These are phyloP conservation scores for Grammomys surdaster DNA, from an alignment of 2,113 vertebrate species.

Conservation along the genomic window DNA sequence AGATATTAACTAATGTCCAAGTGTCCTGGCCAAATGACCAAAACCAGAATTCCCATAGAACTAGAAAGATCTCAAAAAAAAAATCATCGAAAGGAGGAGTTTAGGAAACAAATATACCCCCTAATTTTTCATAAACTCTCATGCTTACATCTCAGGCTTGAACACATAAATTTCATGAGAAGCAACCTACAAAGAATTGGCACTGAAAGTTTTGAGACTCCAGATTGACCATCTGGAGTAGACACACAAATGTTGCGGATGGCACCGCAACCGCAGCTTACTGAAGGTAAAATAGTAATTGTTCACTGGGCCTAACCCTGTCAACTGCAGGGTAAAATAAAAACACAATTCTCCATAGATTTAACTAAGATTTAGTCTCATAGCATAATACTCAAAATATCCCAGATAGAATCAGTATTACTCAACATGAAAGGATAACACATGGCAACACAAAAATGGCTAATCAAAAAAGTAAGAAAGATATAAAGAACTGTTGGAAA, in stretches of 20 bases:
- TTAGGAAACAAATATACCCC: not conserved
- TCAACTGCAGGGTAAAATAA: not conserved
- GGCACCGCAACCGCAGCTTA: not conserved
- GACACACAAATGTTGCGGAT: not conserved
- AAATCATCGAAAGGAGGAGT: not conserved
- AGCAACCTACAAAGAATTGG: conserved; percentile 12
- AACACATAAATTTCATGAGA: not conserved
- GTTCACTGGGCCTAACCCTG: conserved; percentile 1
- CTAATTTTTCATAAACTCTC: not conserved
- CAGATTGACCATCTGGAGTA: not conserved
- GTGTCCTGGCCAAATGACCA: not conserved
- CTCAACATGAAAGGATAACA: conserved; percentile 46
- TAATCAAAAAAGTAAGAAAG: conserved; percentile 26
- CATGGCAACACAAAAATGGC: conserved; percentile 6
- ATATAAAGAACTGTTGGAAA: conserved; percentile 21
- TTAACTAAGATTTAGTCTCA: conserved; percentile 50
- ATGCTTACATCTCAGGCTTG: not conserved
- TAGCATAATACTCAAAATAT: conserved; percentile 52
- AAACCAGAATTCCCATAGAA: not conserved
- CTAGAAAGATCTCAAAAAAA: not conserved
- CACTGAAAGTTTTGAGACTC: not conserved
- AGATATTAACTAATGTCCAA: not conserved
- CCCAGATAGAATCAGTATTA: conserved; percentile 39
- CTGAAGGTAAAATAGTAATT: conserved; percentile 16
- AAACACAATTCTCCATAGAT: conserved; percentile 27